Conservation (phyloP, 2,888 invertebrate genomes). For the Psylliodes chrysocephalus region DNA sequence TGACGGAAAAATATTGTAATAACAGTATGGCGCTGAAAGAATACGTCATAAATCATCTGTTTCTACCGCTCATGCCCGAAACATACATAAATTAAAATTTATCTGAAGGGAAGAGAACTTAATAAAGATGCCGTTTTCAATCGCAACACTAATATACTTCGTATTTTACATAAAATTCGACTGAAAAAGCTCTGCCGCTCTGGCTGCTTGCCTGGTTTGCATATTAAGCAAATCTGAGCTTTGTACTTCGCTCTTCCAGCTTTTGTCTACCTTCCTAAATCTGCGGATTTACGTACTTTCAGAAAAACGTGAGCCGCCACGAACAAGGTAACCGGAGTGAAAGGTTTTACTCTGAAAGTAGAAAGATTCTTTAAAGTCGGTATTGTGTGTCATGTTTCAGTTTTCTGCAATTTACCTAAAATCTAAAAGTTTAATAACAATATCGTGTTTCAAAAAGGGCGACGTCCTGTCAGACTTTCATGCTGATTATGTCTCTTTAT, state of each 20-base stretch:
- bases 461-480: too few relatives aligned
- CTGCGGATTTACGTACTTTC: conserved; percentile 40
- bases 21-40: background rate
- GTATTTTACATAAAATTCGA: conserved; percentile 36
- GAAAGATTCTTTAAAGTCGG: background rate
- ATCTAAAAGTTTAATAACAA: too few relatives aligned
- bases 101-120: conserved; percentile 26
- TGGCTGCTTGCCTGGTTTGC: conserved; percentile 33
- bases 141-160: conserved; percentile 34
- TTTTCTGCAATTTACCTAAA: too few relatives aligned
- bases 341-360: conserved; percentile 26
- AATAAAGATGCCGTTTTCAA: conserved; percentile 34
- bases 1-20: too few relatives aligned
- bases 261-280: conserved; percentile 40
- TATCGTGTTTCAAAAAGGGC: too few relatives aligned
- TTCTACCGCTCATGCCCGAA: background rate
- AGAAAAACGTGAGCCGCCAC: conserved; percentile 39
- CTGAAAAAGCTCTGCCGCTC: conserved; percentile 31
- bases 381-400: background rate
- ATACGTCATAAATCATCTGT: background rate
- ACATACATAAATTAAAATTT: conserved; percentile 30
- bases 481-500: too few relatives aligned
- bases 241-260: conserved; percentile 39
- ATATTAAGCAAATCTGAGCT: conserved; percentile 43
- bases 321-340: conserved; percentile 36